These are phyloP conservation scores for Polydrusus pterygomalis DNA, from an alignment of 2,888 invertebrate species.

Conservation along the genomic window DNA sequence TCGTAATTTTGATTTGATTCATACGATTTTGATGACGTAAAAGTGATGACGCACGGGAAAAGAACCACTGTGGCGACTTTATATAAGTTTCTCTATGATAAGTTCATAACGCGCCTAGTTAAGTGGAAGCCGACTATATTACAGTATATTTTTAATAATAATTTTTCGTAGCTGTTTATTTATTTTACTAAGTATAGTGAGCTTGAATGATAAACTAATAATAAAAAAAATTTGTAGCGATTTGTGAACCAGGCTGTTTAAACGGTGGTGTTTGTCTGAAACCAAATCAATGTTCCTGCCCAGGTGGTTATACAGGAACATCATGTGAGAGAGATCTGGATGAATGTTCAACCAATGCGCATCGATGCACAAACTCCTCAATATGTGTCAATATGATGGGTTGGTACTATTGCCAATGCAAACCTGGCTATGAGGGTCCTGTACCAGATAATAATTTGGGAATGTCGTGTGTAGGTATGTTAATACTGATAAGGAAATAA, in stretches of 20 bases:
- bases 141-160: too few relatives aligned
- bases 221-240: conserved; percentile 74
- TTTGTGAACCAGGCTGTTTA: conserved; percentile 86
- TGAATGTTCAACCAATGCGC: conserved; percentile 84
- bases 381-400: conserved; percentile 92
- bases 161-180: too few relatives aligned
- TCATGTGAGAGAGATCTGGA: conserved; percentile 91
- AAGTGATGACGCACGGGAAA: too few relatives aligned
- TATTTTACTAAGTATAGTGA: too few relatives aligned
- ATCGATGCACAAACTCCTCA: conserved; percentile 85
- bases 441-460: conserved; percentile 75
- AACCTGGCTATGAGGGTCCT: conserved; percentile 82
- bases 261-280: conserved; percentile 89
- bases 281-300: conserved; percentile 86
- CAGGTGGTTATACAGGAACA: conserved; percentile 86
- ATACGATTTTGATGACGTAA: too few relatives aligned
- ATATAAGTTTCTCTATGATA: too few relatives aligned
- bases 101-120: too few relatives aligned
- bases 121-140: too few relatives aligned
- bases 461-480: conserved; percentile 79
- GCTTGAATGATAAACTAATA: too few relatives aligned
- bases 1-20: too few relatives aligned
- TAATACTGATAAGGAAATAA: not conserved
- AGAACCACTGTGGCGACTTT: too few relatives aligned
- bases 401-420: conserved; percentile 92